Evolutionary conservation across 2,113 vertebrate genomes (phyloP).

Genomic region (Coptodon bakossiorum): DNA sequence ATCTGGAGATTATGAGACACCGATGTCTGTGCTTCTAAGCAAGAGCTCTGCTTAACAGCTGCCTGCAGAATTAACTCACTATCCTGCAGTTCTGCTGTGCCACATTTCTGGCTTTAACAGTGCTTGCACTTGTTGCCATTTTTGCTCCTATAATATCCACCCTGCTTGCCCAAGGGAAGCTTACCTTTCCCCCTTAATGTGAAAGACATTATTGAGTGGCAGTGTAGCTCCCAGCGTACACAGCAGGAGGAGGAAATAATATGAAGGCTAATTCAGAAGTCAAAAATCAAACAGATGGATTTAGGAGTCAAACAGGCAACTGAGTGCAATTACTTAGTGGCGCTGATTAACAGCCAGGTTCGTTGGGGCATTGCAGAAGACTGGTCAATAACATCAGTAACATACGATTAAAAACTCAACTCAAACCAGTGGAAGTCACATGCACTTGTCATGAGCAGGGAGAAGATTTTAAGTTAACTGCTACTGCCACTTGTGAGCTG

Average conservation of each 20-base stretch:
- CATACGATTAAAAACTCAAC: not conserved
- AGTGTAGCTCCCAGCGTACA: not conserved
- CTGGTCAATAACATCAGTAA: not conserved
- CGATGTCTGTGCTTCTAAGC: constrained; percentile 2
- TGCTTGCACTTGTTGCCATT: constrained; percentile 12
- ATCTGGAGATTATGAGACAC: constrained; percentile 22
- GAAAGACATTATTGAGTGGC: constrained; percentile 19
- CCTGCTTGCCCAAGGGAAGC: constrained; percentile 13
- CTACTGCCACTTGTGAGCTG: constrained; percentile 23
- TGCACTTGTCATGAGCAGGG: not conserved
- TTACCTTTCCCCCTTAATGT: constrained; percentile 23
- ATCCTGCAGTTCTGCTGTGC: constrained; percentile 3
- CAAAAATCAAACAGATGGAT: constrained; percentile 4
- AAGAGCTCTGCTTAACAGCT: constrained; percentile 28
- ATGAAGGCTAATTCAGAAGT: constrained; percentile 5
- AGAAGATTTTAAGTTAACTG: constrained; percentile 41
- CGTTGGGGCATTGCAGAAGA: not conserved
- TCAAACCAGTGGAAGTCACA: not conserved
- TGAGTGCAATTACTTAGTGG: not conserved
- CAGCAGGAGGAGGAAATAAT: not conserved
- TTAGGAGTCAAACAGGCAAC: not conserved
- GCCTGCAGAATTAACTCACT: constrained; percentile 24
- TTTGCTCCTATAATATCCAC: constrained; percentile 4
- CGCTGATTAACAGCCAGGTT: not conserved
- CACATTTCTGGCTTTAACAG: not conserved